Conservation (phyloP, 2,797 vertebrate genomes). For the Muscicapa comitata region DNA sequence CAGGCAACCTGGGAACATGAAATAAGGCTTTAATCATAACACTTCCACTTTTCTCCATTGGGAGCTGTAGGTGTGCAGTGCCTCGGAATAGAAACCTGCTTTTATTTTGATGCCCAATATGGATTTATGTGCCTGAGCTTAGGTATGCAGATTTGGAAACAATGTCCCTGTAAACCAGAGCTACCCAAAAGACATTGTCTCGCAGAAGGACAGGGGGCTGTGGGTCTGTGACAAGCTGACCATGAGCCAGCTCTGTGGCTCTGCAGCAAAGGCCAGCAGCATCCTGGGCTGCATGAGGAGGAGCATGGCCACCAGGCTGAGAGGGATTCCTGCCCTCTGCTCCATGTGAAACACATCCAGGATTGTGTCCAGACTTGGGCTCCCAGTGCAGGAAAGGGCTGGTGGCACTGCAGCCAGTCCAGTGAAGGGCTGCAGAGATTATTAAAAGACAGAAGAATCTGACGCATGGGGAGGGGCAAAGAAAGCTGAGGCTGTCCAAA, state of each 20-base stretch:
- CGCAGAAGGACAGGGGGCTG: neutral
- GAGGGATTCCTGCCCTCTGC: neutral
- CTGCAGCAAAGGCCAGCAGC: neutral
- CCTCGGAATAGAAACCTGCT: constrained; percentile 9
- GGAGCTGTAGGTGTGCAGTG: constrained; percentile 40
- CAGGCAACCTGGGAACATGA: constrained; percentile 53
- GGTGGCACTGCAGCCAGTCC: neutral
- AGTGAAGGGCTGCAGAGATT: neutral
- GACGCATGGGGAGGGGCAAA: neutral
- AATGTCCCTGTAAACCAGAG: neutral
- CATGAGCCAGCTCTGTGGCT: neutral
- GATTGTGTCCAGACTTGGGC: neutral
- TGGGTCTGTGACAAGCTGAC: neutral
- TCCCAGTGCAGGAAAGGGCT: neutral
- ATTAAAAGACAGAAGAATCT: neutral
- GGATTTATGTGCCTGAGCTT: neutral
- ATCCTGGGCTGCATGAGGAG: neutral
- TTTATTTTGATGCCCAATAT: neutral
- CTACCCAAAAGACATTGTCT: neutral
- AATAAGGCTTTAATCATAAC: constrained; percentile 54
- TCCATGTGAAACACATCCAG: neutral
- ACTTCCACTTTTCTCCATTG: constrained; percentile 24
- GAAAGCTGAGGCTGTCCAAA: neutral
- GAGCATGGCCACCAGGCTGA: neutral
- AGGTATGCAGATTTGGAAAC: neutral